A percentile compares a stretch with the other conserved stretches of the same genome.
phyloP scores from a whole-genome alignment of 2,797 vertebrate genomes.

The Prionace glauca region DNA sequence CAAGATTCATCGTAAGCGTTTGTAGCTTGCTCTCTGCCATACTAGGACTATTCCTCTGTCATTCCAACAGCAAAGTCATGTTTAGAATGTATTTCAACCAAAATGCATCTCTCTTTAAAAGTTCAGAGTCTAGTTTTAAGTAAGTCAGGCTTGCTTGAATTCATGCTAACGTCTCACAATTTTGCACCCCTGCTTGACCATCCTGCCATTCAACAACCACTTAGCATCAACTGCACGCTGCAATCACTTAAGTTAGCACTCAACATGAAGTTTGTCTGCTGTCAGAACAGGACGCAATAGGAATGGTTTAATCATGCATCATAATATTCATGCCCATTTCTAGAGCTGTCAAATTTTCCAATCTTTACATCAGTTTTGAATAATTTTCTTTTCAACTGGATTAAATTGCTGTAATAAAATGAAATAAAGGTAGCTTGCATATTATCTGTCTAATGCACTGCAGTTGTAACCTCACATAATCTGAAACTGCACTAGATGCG shows the following conservation, averaged over 20 bases:
- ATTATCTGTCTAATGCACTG: neutral
- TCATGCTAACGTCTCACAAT: neutral
- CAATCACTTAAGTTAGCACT: neutral
- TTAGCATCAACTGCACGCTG: neutral
- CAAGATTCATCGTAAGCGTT: neutral
- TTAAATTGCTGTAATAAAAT: neutral
- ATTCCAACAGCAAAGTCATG: neutral
- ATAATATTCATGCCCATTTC: neutral
- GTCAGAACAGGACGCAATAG: neutral
- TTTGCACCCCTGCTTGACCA: neutral
- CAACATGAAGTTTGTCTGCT: neutral
- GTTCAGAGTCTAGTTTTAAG: neutral
- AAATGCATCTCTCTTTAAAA: neutral
- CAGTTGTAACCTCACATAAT: neutral
- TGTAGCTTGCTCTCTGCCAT: neutral
- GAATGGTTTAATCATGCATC: neutral
- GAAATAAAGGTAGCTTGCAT: neutral
- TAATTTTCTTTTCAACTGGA: slow-evolving; percentile 2
- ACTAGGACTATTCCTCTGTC: too few relatives aligned
- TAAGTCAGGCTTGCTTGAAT: neutral
- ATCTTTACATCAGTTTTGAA: neutral
- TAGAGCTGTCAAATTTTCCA: neutral
- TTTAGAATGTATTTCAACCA: neutral
- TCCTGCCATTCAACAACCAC: neutral
- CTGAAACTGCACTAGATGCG: neutral